These are phyloP conservation scores for Rambutsinella grinnellia DNA, from an alignment of 2,888 invertebrate genomes.

Conservation along the genomic window DNA sequence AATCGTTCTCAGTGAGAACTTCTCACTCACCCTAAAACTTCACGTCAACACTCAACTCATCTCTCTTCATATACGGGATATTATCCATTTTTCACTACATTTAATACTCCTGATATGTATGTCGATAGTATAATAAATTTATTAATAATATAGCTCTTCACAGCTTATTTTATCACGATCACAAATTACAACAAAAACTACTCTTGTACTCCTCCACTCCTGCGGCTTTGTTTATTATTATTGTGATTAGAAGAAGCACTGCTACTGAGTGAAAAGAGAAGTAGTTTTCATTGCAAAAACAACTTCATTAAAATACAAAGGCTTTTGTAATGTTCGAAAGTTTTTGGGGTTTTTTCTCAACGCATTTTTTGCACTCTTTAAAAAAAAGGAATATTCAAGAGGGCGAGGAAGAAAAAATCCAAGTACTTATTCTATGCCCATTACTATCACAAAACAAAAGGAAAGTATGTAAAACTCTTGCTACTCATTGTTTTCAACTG, in stretches of 20 bases:
- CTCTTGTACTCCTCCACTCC: slow-evolving; percentile 25
- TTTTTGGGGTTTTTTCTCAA: background rate
- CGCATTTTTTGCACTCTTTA: background rate
- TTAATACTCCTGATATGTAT: background rate
- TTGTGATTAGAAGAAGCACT: background rate
- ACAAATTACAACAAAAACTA: slow-evolving; percentile 40
- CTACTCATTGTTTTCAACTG: background rate
- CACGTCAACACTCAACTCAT: too few relatives aligned
- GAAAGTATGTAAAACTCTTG: background rate
- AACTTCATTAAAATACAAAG: background rate
- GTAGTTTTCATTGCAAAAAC: background rate
- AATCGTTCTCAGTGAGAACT: background rate
- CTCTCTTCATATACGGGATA: too few relatives aligned
- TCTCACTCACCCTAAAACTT: background rate
- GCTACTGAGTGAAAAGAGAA: background rate
- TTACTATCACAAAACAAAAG: background rate
- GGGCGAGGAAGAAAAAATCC: background rate
- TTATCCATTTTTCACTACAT: too few relatives aligned
- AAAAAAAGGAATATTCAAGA: background rate
- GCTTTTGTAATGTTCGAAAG: background rate
- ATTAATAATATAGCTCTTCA: background rate
- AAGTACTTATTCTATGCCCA: background rate
- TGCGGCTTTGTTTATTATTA: slow-evolving; percentile 41
- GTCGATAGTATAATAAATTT: background rate
- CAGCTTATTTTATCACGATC: slow-evolving; percentile 41